Evolutionary conservation across 2,888 invertebrate genomes (phyloP).

Genomic region (Microctonus aethiopoides): DNA sequence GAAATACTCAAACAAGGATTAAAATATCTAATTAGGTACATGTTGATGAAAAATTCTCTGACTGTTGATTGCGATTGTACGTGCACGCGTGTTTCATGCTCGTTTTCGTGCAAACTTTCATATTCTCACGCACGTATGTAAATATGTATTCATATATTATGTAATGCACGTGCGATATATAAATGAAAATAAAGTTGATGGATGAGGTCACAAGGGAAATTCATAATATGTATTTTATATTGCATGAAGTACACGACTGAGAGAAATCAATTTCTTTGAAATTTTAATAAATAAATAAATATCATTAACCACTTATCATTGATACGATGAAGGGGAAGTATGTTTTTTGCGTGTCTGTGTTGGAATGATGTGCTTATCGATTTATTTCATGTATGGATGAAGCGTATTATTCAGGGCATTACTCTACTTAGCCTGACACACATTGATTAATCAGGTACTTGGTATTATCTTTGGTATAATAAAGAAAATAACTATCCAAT

Average conservation of each 20-base stretch:
- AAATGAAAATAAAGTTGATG: not conserved
- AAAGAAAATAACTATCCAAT: not conserved
- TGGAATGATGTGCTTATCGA: not conserved
- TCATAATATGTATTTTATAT: not conserved
- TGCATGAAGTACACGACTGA: not conserved
- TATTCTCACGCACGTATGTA: not conserved
- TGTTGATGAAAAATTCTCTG: too few relatives aligned
- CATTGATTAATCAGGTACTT: too few relatives aligned
- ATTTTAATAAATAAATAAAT: not conserved
- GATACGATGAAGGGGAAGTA: not conserved
- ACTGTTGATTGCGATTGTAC: too few relatives aligned
- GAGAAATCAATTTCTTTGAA: not conserved
- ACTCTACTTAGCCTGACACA: too few relatives aligned
- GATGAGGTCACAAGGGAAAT: not conserved
- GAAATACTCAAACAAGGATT: too few relatives aligned
- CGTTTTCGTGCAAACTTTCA: too few relatives aligned
- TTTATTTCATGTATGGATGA: not conserved
- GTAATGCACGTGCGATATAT: not conserved
- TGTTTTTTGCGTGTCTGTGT: not conserved
- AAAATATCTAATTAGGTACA: too few relatives aligned
- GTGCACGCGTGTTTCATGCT: too few relatives aligned
- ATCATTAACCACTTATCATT: not conserved
- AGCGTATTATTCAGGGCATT: not conserved
- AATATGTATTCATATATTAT: not conserved
- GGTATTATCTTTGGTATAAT: too few relatives aligned